A percentile compares a stretch with the other conserved stretches of the same genome.
These are phyloP conservation scores for Vespertilio murinus DNA, from an alignment of 2,797 vertebrate species.

Conservation along the genomic window DNA sequence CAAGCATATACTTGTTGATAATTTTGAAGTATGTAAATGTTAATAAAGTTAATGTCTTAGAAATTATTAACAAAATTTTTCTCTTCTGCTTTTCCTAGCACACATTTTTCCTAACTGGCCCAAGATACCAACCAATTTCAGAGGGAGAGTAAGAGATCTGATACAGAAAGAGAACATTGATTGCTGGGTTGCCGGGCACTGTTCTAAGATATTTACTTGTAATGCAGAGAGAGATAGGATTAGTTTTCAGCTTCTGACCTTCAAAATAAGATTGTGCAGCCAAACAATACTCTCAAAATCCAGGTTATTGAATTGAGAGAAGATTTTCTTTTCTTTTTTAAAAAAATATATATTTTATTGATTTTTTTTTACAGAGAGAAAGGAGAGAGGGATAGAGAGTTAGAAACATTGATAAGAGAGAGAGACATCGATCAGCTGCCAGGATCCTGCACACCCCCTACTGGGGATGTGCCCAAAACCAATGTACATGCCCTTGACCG, in stretches of 20 bases:
- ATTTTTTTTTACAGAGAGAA: no score
- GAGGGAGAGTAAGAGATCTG: neutral
- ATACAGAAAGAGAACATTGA: neutral
- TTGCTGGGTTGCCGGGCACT: neutral
- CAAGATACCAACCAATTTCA: neutral
- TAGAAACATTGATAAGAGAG: no score
- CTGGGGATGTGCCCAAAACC: no score
- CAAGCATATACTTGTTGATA: neutral
- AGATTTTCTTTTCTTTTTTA: neutral
- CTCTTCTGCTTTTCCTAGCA: constrained; percentile 7
- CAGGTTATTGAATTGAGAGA: neutral
- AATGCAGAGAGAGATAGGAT: neutral
- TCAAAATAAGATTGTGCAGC: neutral
- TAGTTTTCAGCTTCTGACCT: constrained; percentile 20
- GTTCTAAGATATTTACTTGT: neutral
- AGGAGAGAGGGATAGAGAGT: no score
- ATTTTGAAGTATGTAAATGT: constrained; percentile 4
- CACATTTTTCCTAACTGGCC: neutral
- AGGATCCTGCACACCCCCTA: no score
- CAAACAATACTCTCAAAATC: neutral
- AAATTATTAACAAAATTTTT: constrained; percentile 11
- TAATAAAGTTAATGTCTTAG: neutral
- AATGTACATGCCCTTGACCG: no score
- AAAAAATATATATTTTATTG: no score
- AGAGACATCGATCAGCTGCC: no score